These are phyloP conservation scores for Hybos culiciformis DNA, from an alignment of 2,888 invertebrate species.

Conservation along the genomic window DNA sequence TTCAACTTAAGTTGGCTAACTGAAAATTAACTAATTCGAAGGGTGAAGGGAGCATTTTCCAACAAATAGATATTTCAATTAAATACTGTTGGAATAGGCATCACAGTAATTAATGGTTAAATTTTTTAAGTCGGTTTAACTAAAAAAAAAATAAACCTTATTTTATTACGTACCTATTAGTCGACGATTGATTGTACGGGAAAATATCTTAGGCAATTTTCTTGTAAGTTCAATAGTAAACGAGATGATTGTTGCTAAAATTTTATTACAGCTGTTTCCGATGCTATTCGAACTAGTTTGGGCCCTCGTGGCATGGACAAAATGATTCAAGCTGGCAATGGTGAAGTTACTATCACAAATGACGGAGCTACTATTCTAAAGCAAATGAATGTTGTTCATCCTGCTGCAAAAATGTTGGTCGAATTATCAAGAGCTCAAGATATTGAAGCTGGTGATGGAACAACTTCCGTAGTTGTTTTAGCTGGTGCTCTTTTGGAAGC, in stretches of 20 bases:
- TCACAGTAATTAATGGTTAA: not conserved
- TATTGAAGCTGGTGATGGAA: slow-evolving; percentile 98
- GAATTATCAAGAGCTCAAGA: slow-evolving; percentile 98
- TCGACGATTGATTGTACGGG: too few species aligned
- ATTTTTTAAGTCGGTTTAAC: not conserved
- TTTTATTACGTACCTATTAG: too few species aligned
- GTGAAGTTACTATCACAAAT: slow-evolving; percentile 98
- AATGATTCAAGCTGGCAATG: slow-evolving; percentile 96
- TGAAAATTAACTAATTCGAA: too few species aligned
- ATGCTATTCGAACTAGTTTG: slow-evolving; percentile 96
- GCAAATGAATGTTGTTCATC: slow-evolving; percentile 96
- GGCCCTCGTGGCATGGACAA: slow-evolving; percentile 99
- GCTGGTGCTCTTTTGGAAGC: slow-evolving; percentile 94
- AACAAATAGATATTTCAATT: too few species aligned
- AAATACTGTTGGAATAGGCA: not conserved
- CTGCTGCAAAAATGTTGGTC: slow-evolving; percentile 98
- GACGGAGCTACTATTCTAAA: slow-evolving; percentile 99
- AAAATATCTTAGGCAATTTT: too few species aligned
- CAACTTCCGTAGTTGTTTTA: slow-evolving; percentile 95
- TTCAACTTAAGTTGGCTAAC: too few species aligned
- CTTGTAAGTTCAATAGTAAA: too few species aligned
- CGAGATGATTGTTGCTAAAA: slow-evolving; percentile 6
- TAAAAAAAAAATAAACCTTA: not conserved
- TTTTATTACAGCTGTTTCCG: slow-evolving; percentile 74
- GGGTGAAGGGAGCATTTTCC: too few species aligned